phyloP scores from a whole-genome alignment of 2,888 invertebrate species.

The Punctoribates punctum region DNA sequence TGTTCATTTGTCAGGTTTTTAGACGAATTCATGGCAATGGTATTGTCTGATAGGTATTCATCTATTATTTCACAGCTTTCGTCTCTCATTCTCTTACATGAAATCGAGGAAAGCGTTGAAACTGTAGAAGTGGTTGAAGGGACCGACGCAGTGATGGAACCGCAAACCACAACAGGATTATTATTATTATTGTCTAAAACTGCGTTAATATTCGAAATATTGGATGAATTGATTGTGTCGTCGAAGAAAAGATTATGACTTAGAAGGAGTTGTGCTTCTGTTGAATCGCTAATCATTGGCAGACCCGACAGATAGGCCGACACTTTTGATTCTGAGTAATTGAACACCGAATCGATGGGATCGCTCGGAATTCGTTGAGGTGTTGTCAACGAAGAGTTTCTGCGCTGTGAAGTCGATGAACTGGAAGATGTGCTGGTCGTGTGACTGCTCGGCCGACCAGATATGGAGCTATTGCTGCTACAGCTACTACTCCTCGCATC shows the following conservation, averaged over 20 bases:
- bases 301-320: slow-evolving; percentile 47
- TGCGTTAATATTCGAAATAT: slow-evolving; percentile 12
- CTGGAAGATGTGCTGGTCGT: slow-evolving; percentile 40
- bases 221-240: slow-evolving; percentile 21
- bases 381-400: slow-evolving; percentile 42
- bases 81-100: slow-evolving; percentile 37
- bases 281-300: slow-evolving; percentile 40
- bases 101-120: slow-evolving; percentile 39
- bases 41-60: slow-evolving; percentile 38
- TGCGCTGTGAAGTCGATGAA: slow-evolving; percentile 39
- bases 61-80: slow-evolving; percentile 46
- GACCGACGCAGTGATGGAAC: background rate
- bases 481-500: slow-evolving; percentile 56
- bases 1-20: background rate
- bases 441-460: background rate
- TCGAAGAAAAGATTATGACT: slow-evolving; percentile 37
- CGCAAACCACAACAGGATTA: background rate
- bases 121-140: slow-evolving; percentile 20
- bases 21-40: background rate
- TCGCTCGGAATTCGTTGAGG: slow-evolving; percentile 35
- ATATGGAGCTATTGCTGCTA: slow-evolving; percentile 51
- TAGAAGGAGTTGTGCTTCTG: slow-evolving; percentile 37
- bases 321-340: slow-evolving; percentile 46
- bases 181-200: slow-evolving; percentile 25
- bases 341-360: slow-evolving; percentile 45